These are phyloP conservation scores for Hydractinia symbiolongicarpus DNA, from an alignment of 30 jellyfish, hydroid and myxozoan species.

Conservation along the genomic window DNA sequence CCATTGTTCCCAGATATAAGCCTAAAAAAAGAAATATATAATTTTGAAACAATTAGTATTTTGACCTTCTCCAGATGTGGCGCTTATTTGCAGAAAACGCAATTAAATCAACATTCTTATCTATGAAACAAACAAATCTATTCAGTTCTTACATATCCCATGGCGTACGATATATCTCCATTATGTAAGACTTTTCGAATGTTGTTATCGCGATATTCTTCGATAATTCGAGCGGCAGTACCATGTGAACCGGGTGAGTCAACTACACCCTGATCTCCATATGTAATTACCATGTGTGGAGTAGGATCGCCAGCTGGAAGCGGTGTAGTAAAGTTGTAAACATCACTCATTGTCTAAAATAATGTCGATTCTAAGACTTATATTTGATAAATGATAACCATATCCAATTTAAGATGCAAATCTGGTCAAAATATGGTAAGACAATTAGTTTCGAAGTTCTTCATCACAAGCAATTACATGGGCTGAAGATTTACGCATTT, in stretches of 20 bases:
- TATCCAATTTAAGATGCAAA: too few species aligned
- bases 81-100: background rate
- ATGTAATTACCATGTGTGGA: conserved; percentile 61
- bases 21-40: conserved; percentile 21
- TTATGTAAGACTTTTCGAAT: conserved; percentile 53
- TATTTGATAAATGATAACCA: background rate
- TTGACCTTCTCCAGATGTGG: background rate
- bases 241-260: conserved; percentile 55
- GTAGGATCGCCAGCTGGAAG: conserved; percentile 72
- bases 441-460: too few species aligned
- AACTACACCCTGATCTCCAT: conserved; percentile 78
- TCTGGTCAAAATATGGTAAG: too few species aligned
- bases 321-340: conserved; percentile 67
- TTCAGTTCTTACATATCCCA: conserved; percentile 34
- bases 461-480: too few species aligned
- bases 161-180: conserved; percentile 89
- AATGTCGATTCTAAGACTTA: background rate
- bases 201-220: conserved; percentile 48
- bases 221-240: conserved; percentile 57
- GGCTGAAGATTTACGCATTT: too few species aligned
- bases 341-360: conserved; percentile 1
- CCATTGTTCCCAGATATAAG: conserved; percentile 88
- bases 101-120: background rate
- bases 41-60: background rate
- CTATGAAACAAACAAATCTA: background rate